Base-by-base conservation (phyloP, 2,888 invertebrate genomes). In the Helleia helle region DNA sequence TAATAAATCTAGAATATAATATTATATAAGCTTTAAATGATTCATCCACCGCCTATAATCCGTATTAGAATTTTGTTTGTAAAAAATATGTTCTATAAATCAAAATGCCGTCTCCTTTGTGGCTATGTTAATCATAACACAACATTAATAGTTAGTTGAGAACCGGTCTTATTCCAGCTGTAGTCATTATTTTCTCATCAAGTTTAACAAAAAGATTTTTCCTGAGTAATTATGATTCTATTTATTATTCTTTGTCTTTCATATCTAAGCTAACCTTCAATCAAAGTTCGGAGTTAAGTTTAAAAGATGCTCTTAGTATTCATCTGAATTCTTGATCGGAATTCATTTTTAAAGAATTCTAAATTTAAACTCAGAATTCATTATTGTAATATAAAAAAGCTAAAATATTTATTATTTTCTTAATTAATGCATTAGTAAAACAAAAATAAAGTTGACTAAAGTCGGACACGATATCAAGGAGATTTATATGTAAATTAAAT, bases 181-280 rank as follows among this genome's bases (percentile, higher is more conserved):
- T 39, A 27, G 45, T 47, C 51, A 51, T 52, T 52, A 52, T 49
- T 47, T 51, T 48, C 52, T 44, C 51, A 51, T 50, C 47, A 47
- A 38, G 42, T 17, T 42, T 47, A 41, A 51, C 51, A 51, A 51
- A 50, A 51, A 49, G 39, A 25, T 48, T 44, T 44, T 40, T 48
- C 38, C 41, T 38, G 38, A 26, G 41, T 41, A 43, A 47, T 45
- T 47, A 45, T 31, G 30, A 39, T 36, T 37, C 30, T 42, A 34
- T 45, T 44, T 43, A 43, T 43, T 43, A 46, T 46, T 24, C 25
- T 17, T 41, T 25, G 11, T 28, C 28, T 36, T 38, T 27, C 17
- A 36, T 31, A 31, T 31, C 12, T 8, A 15, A 6, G 8, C 34
- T 34, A 34, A 34, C 22, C 31, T 17, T 31, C 34, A 12, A 22